phyloP scores from a whole-genome alignment of 92 coral and sea anemone genomes.

The Metridium senile region DNA sequence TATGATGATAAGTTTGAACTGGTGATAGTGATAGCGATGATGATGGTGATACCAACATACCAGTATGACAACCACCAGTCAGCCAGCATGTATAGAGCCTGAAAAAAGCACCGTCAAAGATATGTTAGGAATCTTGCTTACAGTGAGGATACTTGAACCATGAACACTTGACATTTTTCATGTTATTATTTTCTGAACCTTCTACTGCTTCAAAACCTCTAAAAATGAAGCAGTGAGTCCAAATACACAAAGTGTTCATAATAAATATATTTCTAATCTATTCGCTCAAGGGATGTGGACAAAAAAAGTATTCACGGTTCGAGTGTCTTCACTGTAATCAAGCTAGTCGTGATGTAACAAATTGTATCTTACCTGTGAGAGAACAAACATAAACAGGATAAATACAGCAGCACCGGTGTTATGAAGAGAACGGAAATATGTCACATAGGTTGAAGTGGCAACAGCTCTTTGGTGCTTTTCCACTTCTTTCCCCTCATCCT shows the following conservation, averaged over 20 bases:
- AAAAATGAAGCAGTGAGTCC: background rate
- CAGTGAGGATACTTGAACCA: no score
- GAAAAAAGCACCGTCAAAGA: background rate
- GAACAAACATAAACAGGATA: conserved; percentile 54
- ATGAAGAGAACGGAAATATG: conserved; percentile 69
- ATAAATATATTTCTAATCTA: no score
- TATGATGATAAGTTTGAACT: no score
- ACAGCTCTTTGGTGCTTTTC: conserved; percentile 80
- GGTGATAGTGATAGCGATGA: background rate
- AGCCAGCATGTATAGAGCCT: conserved; percentile 29
- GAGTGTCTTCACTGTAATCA: no score
- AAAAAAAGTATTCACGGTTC: no score
- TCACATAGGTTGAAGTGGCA: conserved; percentile 57
- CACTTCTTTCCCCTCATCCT: conserved; percentile 53
- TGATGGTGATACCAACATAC: conserved; percentile 3
- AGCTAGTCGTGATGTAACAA: no score
- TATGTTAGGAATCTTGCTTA: background rate
- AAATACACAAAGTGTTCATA: background rate
- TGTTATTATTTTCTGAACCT: no score
- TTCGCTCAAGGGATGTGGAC: no score
- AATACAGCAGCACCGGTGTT: conserved; percentile 59
- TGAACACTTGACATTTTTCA: no score
- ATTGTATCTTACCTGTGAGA: conserved; percentile 62
- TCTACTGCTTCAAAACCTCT: no score
- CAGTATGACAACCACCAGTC: conserved; percentile 55